Base-by-base conservation (phyloP, 2,888 invertebrate genomes). In the Pseudeuparius sepicola region DNA sequence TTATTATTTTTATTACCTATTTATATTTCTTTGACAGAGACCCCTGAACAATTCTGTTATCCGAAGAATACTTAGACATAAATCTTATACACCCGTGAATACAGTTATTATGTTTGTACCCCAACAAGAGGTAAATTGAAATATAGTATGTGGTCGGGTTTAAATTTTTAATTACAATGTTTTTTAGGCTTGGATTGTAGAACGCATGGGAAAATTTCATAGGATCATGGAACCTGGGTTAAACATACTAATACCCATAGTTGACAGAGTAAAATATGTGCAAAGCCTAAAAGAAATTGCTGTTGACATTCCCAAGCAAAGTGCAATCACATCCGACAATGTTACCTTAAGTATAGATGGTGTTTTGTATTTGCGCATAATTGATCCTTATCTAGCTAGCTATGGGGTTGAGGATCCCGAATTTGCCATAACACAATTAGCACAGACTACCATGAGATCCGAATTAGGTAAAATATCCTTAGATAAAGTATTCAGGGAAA, bases 401-500 rank as follows among this genome's bases (percentile, higher is more conserved):
- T 98, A 98, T 64, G 97, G 97, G 13, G 97, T 98, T 6, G 96
- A 97, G 65, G 97, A 99, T 66, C 93, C 97, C 1, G 97, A 98
- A 64, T 99, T 94, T 70, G 98, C 98, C 1, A 92, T 98, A 40
- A 96, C 96, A 2, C 97, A 98, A 63, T 66, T 99, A 27, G 98
- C 98, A 2, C 98, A 98, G 69, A 99, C 98, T 0, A 98, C 98
- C 1, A 99, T 98, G 98, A 76, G 98, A 57, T 96, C 96, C 0
- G 98, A 98, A 62, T 71, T 99, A 24, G 98, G 98, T 37, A 96
- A 94, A 68, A 98, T 99, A 62, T 77, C 86, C 2, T 64, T 99
- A 44, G 98, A 98, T 60, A 92, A 90, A 59, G 88, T 98, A 9
- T 99, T 98, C 59, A 71, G 88, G 42, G 98, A 99, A 64, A 73